Evolutionary conservation across 2,113 vertebrate genomes (phyloP).

Genomic region (Platysternon megacephalum): DNA sequence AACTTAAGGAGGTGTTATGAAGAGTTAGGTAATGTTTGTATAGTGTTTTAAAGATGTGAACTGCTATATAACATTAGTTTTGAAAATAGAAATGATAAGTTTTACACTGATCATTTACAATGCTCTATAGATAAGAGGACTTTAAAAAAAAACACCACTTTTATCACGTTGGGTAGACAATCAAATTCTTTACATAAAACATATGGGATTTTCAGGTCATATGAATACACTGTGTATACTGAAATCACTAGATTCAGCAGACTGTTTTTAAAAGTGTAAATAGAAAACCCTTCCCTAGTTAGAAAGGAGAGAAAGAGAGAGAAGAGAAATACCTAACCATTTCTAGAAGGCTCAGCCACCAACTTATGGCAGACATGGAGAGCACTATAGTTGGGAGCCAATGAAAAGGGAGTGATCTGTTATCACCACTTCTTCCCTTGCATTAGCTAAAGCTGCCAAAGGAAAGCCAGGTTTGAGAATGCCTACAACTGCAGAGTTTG

Average conservation of each 20-base stretch:
- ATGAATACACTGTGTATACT: not conserved
- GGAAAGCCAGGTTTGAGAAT: accelerated
- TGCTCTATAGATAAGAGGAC: not conserved
- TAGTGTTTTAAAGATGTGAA: not conserved
- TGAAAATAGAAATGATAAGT: not conserved
- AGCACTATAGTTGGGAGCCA: accelerated
- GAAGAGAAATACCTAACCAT: not conserved
- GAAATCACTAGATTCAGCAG: accelerated
- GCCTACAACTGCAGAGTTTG: not conserved
- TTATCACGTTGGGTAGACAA: not conserved
- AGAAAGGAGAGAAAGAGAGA: not conserved
- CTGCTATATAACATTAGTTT: not conserved
- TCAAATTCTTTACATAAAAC: not conserved
- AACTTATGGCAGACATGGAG: not conserved
- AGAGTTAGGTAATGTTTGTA: not conserved
- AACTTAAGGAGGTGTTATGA: not conserved
- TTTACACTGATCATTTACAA: not conserved
- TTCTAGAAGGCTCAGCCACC: not conserved
- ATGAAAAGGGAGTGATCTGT: not conserved
- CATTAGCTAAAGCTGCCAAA: not conserved
- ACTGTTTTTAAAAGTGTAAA: not conserved
- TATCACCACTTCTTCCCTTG: not conserved
- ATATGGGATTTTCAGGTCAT: not conserved
- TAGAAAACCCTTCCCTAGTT: not conserved
- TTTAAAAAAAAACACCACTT: not conserved